A percentile compares a stretch with the other conserved stretches of the same genome.
These are phyloP conservation scores for Catostomus latipinnis DNA, from an alignment of 2,797 vertebrate genomes.

Conservation along the genomic window DNA sequence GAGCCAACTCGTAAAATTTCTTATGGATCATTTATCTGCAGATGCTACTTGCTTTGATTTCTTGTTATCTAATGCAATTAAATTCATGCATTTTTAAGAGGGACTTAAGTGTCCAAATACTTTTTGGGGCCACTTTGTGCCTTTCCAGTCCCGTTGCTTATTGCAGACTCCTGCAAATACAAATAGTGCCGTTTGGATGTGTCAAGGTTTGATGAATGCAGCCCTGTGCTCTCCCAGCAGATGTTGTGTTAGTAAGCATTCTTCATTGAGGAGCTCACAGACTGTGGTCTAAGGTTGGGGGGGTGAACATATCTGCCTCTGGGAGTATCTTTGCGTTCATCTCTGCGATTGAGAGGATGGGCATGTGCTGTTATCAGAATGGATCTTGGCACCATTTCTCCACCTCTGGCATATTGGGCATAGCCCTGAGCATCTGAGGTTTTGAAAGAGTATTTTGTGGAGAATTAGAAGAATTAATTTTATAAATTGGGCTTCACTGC, in stretches of 20 bases:
- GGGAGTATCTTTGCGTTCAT: conserved; percentile 39
- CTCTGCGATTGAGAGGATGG: conserved; percentile 47
- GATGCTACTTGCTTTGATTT: no score
- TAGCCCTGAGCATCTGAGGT: conserved; percentile 51
- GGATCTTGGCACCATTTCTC: conserved; percentile 59
- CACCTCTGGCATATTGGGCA: conserved; percentile 76
- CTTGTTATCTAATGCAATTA: no score
- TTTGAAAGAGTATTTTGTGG: conserved; percentile 49
- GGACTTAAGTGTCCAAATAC: no score
- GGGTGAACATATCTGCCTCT: conserved; percentile 7
- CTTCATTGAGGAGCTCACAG: conserved; percentile 54
- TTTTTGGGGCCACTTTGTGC: no score
- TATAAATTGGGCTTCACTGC: conserved; percentile 75
- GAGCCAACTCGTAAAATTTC: no score
- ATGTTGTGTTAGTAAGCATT: conserved; percentile 45
- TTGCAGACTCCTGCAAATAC: conserved; percentile 21
- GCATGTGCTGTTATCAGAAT: conserved; percentile 70
- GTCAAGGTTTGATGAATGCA: conserved; percentile 52
- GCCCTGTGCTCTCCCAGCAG: conserved; percentile 22
- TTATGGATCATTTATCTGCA: no score
- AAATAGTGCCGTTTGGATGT: conserved; percentile 41
- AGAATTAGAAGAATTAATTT: conserved; percentile 78
- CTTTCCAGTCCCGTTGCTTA: conserved; percentile 46
- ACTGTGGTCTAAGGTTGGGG: conserved; percentile 61
- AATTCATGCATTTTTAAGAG: no score